Percentiles rank a stretch among this genome's conserved stretches.
Evolutionary conservation across 2,888 invertebrate genomes (phyloP).

Genomic region (Sminthurinus aureus): DNA sequence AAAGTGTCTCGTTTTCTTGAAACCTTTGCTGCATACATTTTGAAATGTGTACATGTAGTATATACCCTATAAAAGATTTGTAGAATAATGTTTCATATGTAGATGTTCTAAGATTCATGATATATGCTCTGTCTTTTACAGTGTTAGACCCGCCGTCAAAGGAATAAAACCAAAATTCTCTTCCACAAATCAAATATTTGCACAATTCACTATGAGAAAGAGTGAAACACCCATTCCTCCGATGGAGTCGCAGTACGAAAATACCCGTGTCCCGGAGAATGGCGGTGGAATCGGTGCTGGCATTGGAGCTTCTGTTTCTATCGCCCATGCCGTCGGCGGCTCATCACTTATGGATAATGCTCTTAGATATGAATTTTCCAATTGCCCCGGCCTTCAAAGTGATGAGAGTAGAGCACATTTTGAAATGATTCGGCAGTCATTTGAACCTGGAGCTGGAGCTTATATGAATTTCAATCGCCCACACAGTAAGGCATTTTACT

Average conservation of each 20-base stretch:
- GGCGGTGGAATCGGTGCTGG: background rate
- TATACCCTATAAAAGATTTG: too few species aligned
- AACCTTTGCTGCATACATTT: background rate
- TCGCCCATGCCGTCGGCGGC: conserved; percentile 26
- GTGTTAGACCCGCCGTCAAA: background rate
- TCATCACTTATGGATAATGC: conserved; percentile 35
- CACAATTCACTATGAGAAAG: conserved; percentile 57
- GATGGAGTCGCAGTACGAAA: conserved; percentile 56
- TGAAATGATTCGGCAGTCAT: conserved; percentile 59
- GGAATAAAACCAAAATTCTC: conserved; percentile 89
- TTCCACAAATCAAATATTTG: conserved; percentile 68
- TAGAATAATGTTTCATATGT: too few species aligned
- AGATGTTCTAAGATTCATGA: too few species aligned
- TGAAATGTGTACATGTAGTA: too few species aligned
- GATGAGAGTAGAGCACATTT: conserved; percentile 51
- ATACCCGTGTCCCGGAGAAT: conserved; percentile 34
- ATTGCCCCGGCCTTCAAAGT: conserved; percentile 48
- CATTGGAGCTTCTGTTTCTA: background rate
- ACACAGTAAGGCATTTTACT: conserved; percentile 46
- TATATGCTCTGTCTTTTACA: background rate
- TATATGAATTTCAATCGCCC: conserved; percentile 58
- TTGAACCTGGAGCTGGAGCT: conserved; percentile 53
- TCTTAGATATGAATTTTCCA: conserved; percentile 47
- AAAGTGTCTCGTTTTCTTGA: background rate
- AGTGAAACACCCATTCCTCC: conserved; percentile 30